Evolutionary conservation across 2,888 invertebrate species (phyloP), one percentile per base, ranked within the genome.

Genomic region (Zelleria hepariella): DNA sequence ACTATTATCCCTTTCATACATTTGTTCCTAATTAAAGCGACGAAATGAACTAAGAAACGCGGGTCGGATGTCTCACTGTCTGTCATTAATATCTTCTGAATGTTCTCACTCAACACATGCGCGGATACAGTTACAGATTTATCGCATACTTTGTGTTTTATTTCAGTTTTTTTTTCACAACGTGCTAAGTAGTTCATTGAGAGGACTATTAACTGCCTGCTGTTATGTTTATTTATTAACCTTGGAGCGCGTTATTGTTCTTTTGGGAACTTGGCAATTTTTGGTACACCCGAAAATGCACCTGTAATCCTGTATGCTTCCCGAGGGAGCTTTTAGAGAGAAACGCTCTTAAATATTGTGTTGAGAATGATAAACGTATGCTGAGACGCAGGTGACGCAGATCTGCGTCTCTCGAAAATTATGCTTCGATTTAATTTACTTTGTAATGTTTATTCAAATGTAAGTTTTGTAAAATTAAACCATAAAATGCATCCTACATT

Each of bases 1-100:
- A 23, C 23, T 25, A 20, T 59, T n/a, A n/a, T 54, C 25, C 20
- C 20, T 20, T 62, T 69, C 71, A 73, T 67, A 84, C 85, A 85
- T 84, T 85, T 85, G 85, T 82, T 84, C 68, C 82, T 78, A 85
- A 85, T 85, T 85, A 85, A 73, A 69, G 66, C 71, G 77, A 76
- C 83, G 84, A 84, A 80, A 81, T 82, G 81, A 73, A 72, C 75
- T 79, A 62, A 65, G 68, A 65, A 65, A 65, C 66, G 68, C 66
- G 68, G 66, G 68, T 74, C 78, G 75, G 75, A 74, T 78, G 78
- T 78, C 75, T 74, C 76, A 73, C 76, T 74, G 75, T 71, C 63
- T 66, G 56, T 80, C 77, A 83, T 82, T 80, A 85, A 84, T 84
- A 78, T 73, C 75, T 71, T 66, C 74, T 74, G 74, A 75, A 77